A percentile compares a stretch with the other conserved stretches of the same genome.
Evolutionary conservation across 2,113 vertebrate species (phyloP).

Genomic region (Gymnocephalus cernua): DNA sequence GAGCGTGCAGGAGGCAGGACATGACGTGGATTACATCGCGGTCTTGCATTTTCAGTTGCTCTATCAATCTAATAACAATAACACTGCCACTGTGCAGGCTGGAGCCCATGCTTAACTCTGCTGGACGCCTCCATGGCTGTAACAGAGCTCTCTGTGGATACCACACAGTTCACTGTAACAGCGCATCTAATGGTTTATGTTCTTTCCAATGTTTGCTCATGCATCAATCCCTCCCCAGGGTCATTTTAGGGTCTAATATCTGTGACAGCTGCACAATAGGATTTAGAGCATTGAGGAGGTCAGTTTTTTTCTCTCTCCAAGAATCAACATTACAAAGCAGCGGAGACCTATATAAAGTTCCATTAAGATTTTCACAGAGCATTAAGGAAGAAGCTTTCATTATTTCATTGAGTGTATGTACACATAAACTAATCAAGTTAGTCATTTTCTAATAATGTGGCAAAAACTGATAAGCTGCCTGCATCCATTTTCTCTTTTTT

Average conservation of each 20-base stretch:
- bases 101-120: slow-evolving; percentile 13
- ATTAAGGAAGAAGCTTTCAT: not conserved
- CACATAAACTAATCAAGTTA: slow-evolving; percentile 15
- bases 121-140: slow-evolving; percentile 24
- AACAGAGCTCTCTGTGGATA: slow-evolving; percentile 20
- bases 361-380: not conserved
- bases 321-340: slow-evolving; percentile 28
- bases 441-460: slow-evolving; percentile 14
- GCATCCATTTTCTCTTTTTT: slow-evolving; percentile 36
- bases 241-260: slow-evolving; percentile 52
- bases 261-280: slow-evolving; percentile 54
- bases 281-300: slow-evolving; percentile 60
- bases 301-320: slow-evolving; percentile 30
- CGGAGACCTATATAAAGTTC: not conserved
- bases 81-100: not conserved
- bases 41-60: not conserved
- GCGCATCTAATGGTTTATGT: slow-evolving; percentile 63
- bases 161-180: slow-evolving; percentile 38
- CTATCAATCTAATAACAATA: not conserved
- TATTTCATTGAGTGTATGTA: slow-evolving; percentile 1
- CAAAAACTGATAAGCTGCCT: slow-evolving; percentile 32
- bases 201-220: slow-evolving; percentile 55
- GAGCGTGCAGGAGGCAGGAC: too few species aligned
- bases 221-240: slow-evolving; percentile 58
- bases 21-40: too few species aligned